phyloP scores from a whole-genome alignment of 2,888 invertebrate species.

The Carabus problematicus region DNA sequence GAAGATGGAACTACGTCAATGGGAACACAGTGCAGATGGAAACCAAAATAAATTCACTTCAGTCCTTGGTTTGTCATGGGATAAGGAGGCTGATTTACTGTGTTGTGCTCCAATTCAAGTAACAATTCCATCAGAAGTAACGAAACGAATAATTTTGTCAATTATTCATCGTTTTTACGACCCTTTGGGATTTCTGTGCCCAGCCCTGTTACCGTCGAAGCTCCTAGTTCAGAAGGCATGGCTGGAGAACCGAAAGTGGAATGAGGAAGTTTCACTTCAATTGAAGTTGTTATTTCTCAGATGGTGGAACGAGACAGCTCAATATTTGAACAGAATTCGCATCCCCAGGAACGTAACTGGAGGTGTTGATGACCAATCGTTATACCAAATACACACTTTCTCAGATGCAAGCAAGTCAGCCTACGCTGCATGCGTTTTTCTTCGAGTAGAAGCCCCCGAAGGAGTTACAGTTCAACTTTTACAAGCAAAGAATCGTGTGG shows the following conservation, averaged over 20 bases:
- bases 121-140: neutral
- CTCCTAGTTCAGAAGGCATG: constrained; percentile 46
- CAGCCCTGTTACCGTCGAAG: constrained; percentile 46
- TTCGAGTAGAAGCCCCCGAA: no score
- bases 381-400: no score
- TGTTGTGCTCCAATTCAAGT: neutral
- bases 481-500: no score
- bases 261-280: constrained; percentile 27
- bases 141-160: constrained; percentile 11
- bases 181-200: constrained; percentile 47
- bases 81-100: constrained; percentile 21
- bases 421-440: no score
- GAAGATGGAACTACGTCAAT: constrained; percentile 24
- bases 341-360: no score
- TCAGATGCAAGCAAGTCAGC: no score
- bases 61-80: constrained; percentile 20
- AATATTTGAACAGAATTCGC: no score
- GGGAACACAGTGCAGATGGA: constrained; percentile 22
- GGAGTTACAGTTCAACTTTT: no score
- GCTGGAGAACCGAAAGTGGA: constrained; percentile 43
- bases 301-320: constrained; percentile 32
- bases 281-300: constrained; percentile 44
- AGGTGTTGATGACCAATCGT: no score
- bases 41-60: no score
- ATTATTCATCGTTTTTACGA: constrained; percentile 46